These are phyloP conservation scores for Perodicticus potto DNA, from an alignment of 2,797 vertebrate genomes.

Conservation along the genomic window DNA sequence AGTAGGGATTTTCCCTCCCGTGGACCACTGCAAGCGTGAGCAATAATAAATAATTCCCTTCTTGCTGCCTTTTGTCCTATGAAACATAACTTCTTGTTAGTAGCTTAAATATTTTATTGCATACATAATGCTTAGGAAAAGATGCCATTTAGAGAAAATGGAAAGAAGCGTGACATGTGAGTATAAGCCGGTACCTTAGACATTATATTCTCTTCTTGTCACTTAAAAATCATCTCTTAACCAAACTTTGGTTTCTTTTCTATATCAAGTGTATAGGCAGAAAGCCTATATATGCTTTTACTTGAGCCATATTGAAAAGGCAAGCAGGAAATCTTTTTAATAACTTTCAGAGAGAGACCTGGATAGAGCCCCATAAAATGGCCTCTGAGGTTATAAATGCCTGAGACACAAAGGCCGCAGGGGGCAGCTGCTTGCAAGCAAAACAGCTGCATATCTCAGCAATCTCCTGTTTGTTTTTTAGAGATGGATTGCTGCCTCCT, in stretches of 20 bases:
- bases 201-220: not conserved
- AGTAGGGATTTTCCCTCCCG: not conserved
- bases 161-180: not conserved
- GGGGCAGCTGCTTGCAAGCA: no score
- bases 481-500: no score
- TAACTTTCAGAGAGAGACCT: no score
- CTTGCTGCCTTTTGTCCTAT: not conserved
- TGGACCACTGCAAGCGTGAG: not conserved
- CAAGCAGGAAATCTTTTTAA: no score
- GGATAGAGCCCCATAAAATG: no score
- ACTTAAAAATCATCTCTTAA: not conserved
- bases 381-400: no score
- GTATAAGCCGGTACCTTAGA: not conserved
- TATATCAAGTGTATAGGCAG: not conserved
- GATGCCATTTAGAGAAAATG: constrained; percentile 24
- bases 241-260: constrained; percentile 22
- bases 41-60: not conserved
- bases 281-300: no score
- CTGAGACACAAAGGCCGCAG: no score
- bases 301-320: no score
- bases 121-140: not conserved
- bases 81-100: not conserved
- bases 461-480: no score
- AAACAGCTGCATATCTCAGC: no score
- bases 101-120: constrained; percentile 2